These are phyloP conservation scores for Rynchops niger DNA, from an alignment of 2,113 vertebrate genomes.

Conservation along the genomic window DNA sequence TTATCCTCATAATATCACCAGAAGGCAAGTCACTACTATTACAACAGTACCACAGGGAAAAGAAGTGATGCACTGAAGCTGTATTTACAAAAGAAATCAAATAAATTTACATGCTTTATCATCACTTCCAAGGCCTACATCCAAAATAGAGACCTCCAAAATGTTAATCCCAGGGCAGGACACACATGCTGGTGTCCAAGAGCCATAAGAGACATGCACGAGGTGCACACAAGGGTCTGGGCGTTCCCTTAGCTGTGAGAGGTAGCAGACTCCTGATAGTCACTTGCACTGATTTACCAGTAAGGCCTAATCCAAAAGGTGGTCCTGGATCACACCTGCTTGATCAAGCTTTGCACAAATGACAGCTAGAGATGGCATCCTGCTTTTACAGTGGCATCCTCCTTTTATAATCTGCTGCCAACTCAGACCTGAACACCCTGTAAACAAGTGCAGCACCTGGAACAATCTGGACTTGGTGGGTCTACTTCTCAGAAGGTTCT, in stretches of 20 bases:
- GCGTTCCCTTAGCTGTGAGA: neutral
- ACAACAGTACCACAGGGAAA: accelerated
- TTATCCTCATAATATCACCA: neutral
- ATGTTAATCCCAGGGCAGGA: neutral
- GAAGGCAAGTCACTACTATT: neutral
- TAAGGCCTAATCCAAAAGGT: neutral
- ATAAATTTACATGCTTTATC: neutral
- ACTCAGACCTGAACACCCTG: neutral
- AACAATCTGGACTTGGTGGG: neutral
- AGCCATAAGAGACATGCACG: neutral
- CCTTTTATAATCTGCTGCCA: neutral
- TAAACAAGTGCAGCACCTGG: neutral
- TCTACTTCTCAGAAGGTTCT: neutral
- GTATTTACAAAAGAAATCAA: neutral
- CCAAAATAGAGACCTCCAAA: neutral
- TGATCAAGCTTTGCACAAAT: neutral
- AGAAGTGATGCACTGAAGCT: neutral
- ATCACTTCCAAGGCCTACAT: neutral
- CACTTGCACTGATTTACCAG: neutral
- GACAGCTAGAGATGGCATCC: neutral
- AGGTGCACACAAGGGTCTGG: neutral
- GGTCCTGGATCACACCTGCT: neutral
- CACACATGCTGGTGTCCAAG: neutral
- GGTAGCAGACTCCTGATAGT: neutral
- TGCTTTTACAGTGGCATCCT: neutral